Conservation (phyloP, 2,797 vertebrate genomes). For the Urocyon cinereoargenteus region DNA sequence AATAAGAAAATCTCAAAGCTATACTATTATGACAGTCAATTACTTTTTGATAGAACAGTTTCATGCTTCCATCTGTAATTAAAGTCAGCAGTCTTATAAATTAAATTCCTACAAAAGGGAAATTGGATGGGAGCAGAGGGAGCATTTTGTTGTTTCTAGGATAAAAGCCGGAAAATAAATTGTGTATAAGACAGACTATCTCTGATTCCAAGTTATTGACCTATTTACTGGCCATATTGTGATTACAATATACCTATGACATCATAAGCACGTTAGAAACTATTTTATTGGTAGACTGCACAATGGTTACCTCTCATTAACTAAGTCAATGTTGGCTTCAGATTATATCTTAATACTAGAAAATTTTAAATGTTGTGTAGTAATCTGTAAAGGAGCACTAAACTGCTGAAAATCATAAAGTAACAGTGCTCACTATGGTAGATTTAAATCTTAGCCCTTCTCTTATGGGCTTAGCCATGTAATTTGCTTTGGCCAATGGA, state of each 20-base stretch:
- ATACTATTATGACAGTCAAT: slow-evolving; percentile 81
- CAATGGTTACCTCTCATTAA: slow-evolving; percentile 13
- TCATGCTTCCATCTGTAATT: slow-evolving; percentile 80
- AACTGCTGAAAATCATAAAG: slow-evolving; percentile 22
- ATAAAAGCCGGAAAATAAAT: slow-evolving; percentile 71
- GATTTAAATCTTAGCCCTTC: not conserved
- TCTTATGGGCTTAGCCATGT: not conserved
- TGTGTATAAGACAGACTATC: slow-evolving; percentile 51
- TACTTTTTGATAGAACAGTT: slow-evolving; percentile 80
- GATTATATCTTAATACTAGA: not conserved
- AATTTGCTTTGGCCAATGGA: not conserved
- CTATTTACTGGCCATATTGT: slow-evolving; percentile 43
- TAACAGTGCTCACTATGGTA: not conserved
- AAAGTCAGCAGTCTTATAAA: slow-evolving; percentile 81
- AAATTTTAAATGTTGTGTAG: not conserved
- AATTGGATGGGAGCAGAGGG: slow-evolving; percentile 74
- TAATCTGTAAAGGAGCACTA: not conserved
- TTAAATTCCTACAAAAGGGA: slow-evolving; percentile 75
- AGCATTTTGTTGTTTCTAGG: slow-evolving; percentile 65
- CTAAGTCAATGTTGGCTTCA: not conserved
- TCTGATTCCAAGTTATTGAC: slow-evolving; percentile 47
- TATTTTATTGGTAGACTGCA: not conserved
- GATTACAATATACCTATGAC: not conserved
- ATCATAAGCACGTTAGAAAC: not conserved
- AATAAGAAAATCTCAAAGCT: slow-evolving; percentile 79